phyloP scores from a whole-genome alignment of 1,140 invertebrate species.

The Lordiphosa collinella region DNA sequence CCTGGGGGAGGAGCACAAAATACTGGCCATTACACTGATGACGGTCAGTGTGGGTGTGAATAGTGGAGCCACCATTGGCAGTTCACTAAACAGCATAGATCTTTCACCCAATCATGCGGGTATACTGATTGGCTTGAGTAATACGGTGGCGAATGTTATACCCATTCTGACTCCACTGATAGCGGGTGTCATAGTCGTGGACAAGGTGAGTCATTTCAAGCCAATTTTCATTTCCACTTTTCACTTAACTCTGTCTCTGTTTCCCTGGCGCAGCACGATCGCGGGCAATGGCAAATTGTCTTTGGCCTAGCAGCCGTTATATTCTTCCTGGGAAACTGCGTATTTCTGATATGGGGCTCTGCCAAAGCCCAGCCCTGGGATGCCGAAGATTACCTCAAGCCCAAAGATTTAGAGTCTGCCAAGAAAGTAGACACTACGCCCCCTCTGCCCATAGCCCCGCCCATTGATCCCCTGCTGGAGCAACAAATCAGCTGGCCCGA shows the following conservation, averaged over 20 bases:
- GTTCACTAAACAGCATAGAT: slow-evolving; percentile 86
- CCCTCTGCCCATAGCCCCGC: slow-evolving; percentile 20
- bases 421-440: background rate
- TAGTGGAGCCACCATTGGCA: slow-evolving; percentile 87
- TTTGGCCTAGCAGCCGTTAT: slow-evolving; percentile 87
- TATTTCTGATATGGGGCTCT: slow-evolving; percentile 85
- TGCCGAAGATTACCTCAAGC: slow-evolving; percentile 73
- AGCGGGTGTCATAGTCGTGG: slow-evolving; percentile 83
- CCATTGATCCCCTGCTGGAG: slow-evolving; percentile 56
- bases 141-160: slow-evolving; percentile 86
- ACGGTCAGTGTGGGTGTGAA: slow-evolving; percentile 88
- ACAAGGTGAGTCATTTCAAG: slow-evolving; percentile 84
- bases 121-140: slow-evolving; percentile 85
- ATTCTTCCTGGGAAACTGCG: slow-evolving; percentile 85
- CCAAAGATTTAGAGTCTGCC: slow-evolving; percentile 48
- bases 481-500: slow-evolving; percentile 61
- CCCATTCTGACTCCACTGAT: slow-evolving; percentile 87
- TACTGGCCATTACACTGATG: slow-evolving; percentile 83
- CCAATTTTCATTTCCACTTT: too few relatives aligned
- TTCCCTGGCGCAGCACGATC: slow-evolving; percentile 80
- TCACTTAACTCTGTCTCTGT: background rate
- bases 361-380: slow-evolving; percentile 85
- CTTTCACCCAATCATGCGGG: slow-evolving; percentile 89
- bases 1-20: slow-evolving; percentile 80
- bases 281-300: slow-evolving; percentile 85